Base-by-base conservation (phyloP, 2,888 invertebrate genomes). In the Salticus scenicus region DNA sequence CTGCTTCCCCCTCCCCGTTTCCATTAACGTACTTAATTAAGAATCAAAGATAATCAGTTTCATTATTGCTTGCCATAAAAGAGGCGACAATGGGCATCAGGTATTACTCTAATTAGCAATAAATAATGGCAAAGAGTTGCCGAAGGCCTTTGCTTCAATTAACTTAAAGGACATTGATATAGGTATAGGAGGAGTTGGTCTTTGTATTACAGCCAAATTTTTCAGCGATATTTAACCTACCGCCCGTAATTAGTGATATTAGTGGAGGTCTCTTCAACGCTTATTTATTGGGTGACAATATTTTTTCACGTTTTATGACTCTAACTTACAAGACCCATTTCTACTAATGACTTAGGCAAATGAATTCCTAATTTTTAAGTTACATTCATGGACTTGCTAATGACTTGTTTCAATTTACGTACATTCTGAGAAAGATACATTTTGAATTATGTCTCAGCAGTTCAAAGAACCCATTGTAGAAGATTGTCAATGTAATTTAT, bases 11-110 rank as follows among this genome's bases (percentile, higher is more conserved):
- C 67, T 17, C 33, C 31, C n/a, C n/a, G n/a, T 14, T 33, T 37
- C 67, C 31, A 67, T 67, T 67, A 33, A 74, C 41, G 71, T 57
- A 30, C 42, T 75, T 82, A 82, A 82, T 82, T 82, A 82, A 70
- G 71, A 74, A 33, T n/a, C 27, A 33, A 27, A 17, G 31, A 63
- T 82, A 82, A 82, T 82, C 70, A 57, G 64, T 37, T 33, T 67
- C n/a, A 27, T 57, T 28, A 73, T 74, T 80, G 66, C 51, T 47
- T 31, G 76, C 41, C 20, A 70, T 51, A 77, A 70, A 33, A 69
- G 70, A 70, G 33, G 67, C 33, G 67, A 67, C 67, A 67, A 37
- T 67, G 77, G 69, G 57, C 33, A 31, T n/a, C 20, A 30, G 30
- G 31, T 66, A 17, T 30, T 31, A 27, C 17, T 30, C 10, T 17